phyloP scores from a whole-genome alignment of 2,888 invertebrate species.

The Axea sp. region DNA sequence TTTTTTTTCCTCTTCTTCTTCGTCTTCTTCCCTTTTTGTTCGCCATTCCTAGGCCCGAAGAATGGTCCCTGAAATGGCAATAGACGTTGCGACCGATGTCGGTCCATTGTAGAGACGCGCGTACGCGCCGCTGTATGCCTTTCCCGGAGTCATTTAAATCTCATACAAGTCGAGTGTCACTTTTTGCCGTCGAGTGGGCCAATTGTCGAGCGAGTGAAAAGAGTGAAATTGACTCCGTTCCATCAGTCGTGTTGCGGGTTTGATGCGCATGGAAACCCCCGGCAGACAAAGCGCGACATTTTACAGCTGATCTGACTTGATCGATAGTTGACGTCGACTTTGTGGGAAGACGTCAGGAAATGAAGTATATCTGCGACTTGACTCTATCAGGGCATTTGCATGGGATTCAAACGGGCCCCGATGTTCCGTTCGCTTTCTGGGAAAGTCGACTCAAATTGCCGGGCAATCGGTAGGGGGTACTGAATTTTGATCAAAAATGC shows the following conservation, averaged over 20 bases:
- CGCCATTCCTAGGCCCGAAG: conserved; percentile 42
- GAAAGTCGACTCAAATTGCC: neutral
- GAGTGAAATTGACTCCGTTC: conserved; percentile 77
- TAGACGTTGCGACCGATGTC: conserved; percentile 25
- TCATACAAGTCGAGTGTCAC: conserved; percentile 75
- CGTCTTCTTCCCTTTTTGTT: conserved; percentile 39
- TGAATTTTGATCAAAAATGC: too few species aligned
- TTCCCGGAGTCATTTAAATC: conserved; percentile 77
- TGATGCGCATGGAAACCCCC: conserved; percentile 16
- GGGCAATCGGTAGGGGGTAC: too few species aligned
- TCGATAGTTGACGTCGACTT: conserved; percentile 53
- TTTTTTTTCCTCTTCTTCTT: too few species aligned
- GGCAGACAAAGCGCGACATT: conserved; percentile 36
- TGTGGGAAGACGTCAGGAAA: conserved; percentile 32
- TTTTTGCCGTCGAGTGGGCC: conserved; percentile 75
- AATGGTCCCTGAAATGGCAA: conserved; percentile 52
- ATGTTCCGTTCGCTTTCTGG: neutral
- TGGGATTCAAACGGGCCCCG: conserved; percentile 1
- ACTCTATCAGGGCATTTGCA: conserved; percentile 22
- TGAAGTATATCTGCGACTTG: conserved; percentile 25
- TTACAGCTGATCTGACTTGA: conserved; percentile 52
- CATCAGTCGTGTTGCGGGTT: conserved; percentile 34
- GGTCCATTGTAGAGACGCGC: conserved; percentile 54
- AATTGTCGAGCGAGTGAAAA: conserved; percentile 77
- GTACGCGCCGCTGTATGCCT: conserved; percentile 51